Percentiles rank a stretch among this genome's conserved stretches.
phyloP scores from a whole-genome alignment of 2,888 invertebrate genomes.

The Sinhomidia bicolor region DNA sequence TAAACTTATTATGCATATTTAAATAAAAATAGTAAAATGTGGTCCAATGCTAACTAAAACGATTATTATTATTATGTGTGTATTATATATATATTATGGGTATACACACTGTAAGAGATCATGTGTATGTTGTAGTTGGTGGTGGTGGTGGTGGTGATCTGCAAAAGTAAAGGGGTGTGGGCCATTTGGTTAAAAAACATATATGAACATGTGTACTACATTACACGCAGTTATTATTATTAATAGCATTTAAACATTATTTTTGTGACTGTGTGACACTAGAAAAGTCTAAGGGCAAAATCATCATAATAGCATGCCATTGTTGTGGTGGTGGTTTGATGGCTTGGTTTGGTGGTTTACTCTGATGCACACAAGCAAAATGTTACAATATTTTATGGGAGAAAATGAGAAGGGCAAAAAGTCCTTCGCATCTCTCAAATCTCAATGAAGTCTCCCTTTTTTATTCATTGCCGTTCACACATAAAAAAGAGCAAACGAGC shows the following conservation, averaged over 20 bases:
- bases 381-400: conserved; percentile 43
- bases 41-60: conserved; percentile 51
- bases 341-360: not conserved
- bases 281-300: conserved; percentile 55
- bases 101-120: not conserved
- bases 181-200: conserved; percentile 34
- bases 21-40: conserved; percentile 29
- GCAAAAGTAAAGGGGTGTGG: conserved; percentile 65
- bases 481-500: conserved; percentile 21
- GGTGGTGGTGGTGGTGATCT: conserved; percentile 14
- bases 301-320: conserved; percentile 34
- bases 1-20: conserved; percentile 49
- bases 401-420: conserved; percentile 70
- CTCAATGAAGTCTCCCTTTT: conserved; percentile 67
- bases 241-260: conserved; percentile 55
- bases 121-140: too few species aligned
- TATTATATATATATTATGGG: not conserved
- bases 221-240: conserved; percentile 35
- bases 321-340: conserved; percentile 6
- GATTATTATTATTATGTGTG: conserved; percentile 25
- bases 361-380: not conserved
- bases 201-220: conserved; percentile 1
- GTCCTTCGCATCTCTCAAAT: conserved; percentile 68
- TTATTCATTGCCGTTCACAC: conserved; percentile 65
- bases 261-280: conserved; percentile 44